Conservation (phyloP, 2,888 invertebrate genomes). For the Matsumyia berberina region DNA sequence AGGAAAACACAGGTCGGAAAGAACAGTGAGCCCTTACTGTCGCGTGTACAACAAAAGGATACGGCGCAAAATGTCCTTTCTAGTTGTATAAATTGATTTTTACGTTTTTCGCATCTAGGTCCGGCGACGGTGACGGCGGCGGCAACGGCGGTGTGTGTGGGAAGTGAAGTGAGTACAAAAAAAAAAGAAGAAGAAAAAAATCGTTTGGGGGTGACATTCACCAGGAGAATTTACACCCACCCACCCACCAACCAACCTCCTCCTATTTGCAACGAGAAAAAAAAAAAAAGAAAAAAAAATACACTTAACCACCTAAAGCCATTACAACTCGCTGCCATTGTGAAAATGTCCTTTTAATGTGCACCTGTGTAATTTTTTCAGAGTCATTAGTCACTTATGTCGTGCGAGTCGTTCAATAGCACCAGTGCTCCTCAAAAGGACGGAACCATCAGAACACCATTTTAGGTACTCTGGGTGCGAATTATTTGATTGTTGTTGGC, state of each 20-base stretch:
- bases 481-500: constrained; percentile 64
- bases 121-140: constrained; percentile 22
- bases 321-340: constrained; percentile 64
- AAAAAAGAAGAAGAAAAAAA: constrained; percentile 7
- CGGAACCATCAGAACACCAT: constrained; percentile 66
- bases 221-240: constrained; percentile 27
- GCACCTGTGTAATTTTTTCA: constrained; percentile 72
- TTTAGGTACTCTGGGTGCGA: constrained; percentile 57
- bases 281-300: constrained; percentile 18
- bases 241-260: not conserved
- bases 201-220: constrained; percentile 39
- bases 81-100: constrained; percentile 56
- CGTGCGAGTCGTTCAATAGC: constrained; percentile 57
- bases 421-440: constrained; percentile 49
- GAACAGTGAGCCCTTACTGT: not conserved
- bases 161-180: constrained; percentile 62
- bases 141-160: constrained; percentile 10
- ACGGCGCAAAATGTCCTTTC: constrained; percentile 49
- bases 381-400: constrained; percentile 69
- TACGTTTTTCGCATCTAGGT: constrained; percentile 29
- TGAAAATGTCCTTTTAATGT: constrained; percentile 70
- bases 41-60: constrained; percentile 16
- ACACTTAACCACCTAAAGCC: constrained; percentile 31
- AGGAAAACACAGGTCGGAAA: not conserved
- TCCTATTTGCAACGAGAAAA: constrained; percentile 6